phyloP scores from a whole-genome alignment of 2,888 invertebrate species.

The Ryuthela nishihirai region DNA sequence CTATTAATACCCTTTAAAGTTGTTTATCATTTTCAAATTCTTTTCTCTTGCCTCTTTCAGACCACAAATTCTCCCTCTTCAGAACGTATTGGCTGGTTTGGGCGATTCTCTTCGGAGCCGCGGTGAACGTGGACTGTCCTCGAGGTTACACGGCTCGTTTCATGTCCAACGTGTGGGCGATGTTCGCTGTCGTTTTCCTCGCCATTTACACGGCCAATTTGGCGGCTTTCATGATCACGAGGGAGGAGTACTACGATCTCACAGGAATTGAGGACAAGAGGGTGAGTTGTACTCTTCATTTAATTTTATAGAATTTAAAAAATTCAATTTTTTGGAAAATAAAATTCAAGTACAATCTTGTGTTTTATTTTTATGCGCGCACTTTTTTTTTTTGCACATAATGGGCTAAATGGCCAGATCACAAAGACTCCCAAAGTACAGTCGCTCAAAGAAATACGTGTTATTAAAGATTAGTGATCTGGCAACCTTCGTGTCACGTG shows the following conservation, averaged over 20 bases:
- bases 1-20: too few relatives aligned
- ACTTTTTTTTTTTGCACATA: too few relatives aligned
- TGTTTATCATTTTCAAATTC: not conserved
- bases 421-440: too few relatives aligned
- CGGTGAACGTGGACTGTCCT: conserved; percentile 95
- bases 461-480: too few relatives aligned
- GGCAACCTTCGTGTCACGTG: too few relatives aligned
- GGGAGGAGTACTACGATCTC: conserved; percentile 90
- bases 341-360: too few relatives aligned
- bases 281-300: conserved; percentile 13
- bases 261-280: conserved; percentile 75
- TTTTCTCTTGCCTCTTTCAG: conserved; percentile 1
- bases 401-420: too few relatives aligned
- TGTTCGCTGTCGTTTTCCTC: conserved; percentile 97
- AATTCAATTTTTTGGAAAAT: too few relatives aligned
- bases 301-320: too few relatives aligned
- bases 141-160: conserved; percentile 83
- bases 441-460: too few relatives aligned
- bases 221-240: conserved; percentile 99
- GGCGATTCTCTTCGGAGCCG: conserved; percentile 96
- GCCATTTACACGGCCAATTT: conserved; percentile 99
- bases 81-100: conserved; percentile 99
- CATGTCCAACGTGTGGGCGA: conserved; percentile 97
- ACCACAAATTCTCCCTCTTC: conserved; percentile 77
- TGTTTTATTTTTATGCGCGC: too few relatives aligned